Percentiles rank a stretch among this genome's conserved stretches.
Conservation (phyloP, 2,888 invertebrate genomes). For the Deilephila elpenor region DNA sequence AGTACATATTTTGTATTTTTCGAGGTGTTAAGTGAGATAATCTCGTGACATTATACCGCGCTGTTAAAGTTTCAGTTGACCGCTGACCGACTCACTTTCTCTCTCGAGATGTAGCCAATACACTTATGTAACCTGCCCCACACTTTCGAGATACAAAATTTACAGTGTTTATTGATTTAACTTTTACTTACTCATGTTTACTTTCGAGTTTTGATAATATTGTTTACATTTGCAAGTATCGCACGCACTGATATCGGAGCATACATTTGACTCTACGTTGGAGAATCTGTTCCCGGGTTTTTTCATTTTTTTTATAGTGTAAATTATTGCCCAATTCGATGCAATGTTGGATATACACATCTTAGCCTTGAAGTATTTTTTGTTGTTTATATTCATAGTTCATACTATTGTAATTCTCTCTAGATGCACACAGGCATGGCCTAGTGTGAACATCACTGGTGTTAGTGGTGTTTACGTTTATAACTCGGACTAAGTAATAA, state of each 20-base stretch:
- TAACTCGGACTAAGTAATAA: too few relatives aligned
- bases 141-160: constrained; percentile 45
- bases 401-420: too few relatives aligned
- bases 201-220: constrained; percentile 14
- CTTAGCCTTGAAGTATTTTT: too few relatives aligned
- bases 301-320: too few relatives aligned
- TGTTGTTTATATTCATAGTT: too few relatives aligned
- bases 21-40: background rate
- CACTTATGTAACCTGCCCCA: constrained; percentile 47
- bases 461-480: too few relatives aligned
- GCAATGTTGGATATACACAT: too few relatives aligned
- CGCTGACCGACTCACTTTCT: constrained; percentile 49
- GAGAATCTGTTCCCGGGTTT: background rate
- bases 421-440: too few relatives aligned
- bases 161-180: constrained; percentile 23
- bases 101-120: constrained; percentile 49
- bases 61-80: constrained; percentile 35
- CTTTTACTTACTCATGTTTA: constrained; percentile 19
- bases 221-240: background rate
- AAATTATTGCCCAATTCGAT: too few relatives aligned
- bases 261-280: background rate
- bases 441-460: too few relatives aligned
- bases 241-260: background rate
- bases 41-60: background rate
- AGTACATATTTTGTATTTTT: background rate